These are phyloP conservation scores for Fregetta grallaria DNA, from an alignment of 2,113 vertebrate species.

Conservation along the genomic window DNA sequence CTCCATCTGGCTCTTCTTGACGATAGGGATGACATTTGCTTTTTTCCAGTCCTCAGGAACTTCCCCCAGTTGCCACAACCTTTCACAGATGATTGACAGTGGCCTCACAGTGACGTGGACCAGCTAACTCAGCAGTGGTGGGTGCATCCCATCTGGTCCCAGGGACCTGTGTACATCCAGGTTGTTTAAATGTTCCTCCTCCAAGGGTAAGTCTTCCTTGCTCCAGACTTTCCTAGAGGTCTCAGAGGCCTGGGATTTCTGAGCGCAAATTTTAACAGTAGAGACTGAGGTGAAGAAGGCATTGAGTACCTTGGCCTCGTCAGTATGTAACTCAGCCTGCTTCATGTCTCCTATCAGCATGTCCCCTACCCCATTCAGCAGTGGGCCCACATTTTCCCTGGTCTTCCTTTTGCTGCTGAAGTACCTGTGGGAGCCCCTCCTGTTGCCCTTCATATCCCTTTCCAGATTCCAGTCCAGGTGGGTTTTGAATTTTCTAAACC, in stretches of 20 bases:
- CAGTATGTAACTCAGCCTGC: background rate
- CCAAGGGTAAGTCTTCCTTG: background rate
- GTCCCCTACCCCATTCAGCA: background rate
- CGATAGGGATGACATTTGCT: background rate
- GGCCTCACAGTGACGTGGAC: background rate
- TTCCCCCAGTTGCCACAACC: background rate
- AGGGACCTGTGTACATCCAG: background rate
- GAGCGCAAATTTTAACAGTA: background rate
- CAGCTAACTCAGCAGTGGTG: background rate
- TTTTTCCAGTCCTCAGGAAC: background rate
- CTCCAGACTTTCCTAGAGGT: background rate
- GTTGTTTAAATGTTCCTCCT: background rate
- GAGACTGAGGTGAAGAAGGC: background rate
- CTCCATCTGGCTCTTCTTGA: background rate
- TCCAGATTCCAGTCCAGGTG: no score
- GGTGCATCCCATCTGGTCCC: background rate
- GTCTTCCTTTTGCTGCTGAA: background rate
- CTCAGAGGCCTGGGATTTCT: background rate
- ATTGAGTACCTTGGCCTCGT: background rate
- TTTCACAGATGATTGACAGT: background rate
- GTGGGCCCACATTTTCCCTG: background rate
- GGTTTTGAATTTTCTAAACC: background rate
- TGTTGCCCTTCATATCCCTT: no score
- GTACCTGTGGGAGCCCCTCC: no score
- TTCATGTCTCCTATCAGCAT: background rate